Evolutionary conservation across 2,888 invertebrate genomes (phyloP).

Genomic region (Erebia palarica): DNA sequence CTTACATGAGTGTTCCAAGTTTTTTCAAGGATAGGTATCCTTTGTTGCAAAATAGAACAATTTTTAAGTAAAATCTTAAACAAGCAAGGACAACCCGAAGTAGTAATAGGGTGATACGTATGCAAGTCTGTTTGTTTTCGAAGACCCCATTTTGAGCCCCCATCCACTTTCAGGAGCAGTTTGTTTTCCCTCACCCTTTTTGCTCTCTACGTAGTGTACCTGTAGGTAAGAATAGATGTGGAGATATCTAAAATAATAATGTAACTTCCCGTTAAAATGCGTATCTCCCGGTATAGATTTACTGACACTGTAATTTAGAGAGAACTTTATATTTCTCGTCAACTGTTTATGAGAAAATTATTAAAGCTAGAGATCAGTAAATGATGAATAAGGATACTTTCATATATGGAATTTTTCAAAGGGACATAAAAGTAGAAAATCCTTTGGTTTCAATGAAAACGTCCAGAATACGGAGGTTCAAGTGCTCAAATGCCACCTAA

Average conservation of each 20-base stretch:
- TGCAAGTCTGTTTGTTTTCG: slow-evolving; percentile 65
- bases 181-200: slow-evolving; percentile 20
- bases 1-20: background rate
- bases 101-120: slow-evolving; percentile 64
- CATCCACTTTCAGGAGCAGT: slow-evolving; percentile 34
- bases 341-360: no score
- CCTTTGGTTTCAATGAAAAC: no score
- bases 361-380: no score
- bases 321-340: no score
- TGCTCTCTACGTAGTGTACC: background rate
- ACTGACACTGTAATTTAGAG: background rate
- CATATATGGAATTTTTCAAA: no score
- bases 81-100: slow-evolving; percentile 42
- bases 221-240: background rate
- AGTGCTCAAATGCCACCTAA: no score
- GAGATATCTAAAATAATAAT: background rate
- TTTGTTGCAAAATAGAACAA: slow-evolving; percentile 8
- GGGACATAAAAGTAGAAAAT: no score
- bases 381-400: no score
- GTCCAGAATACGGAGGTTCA: no score
- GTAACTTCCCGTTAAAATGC: background rate
- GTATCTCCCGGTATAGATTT: background rate
- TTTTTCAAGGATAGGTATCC: slow-evolving; percentile 2
- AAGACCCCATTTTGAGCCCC: slow-evolving; percentile 48
- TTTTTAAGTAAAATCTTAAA: slow-evolving; percentile 42